Evolutionary conservation across 2,797 vertebrate species (phyloP).

Genomic region (Forpus xanthops): DNA sequence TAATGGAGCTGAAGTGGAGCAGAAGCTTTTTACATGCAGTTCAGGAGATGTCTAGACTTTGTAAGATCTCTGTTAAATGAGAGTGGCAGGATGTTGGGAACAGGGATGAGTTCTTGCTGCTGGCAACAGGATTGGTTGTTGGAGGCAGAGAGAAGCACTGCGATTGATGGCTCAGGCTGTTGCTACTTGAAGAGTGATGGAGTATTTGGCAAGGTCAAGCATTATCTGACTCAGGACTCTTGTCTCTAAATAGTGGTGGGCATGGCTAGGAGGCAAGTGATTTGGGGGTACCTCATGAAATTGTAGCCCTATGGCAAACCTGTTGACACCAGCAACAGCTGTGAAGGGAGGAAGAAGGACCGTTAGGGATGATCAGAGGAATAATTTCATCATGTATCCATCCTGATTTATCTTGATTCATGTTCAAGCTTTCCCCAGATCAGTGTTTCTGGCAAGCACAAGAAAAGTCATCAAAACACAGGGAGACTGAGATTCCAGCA

Average conservation of each 20-base stretch:
- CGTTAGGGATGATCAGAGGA: neutral
- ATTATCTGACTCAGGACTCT: neutral
- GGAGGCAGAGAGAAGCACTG: neutral
- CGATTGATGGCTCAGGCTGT: neutral
- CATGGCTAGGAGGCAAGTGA: neutral
- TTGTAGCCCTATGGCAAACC: neutral
- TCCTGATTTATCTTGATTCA: neutral
- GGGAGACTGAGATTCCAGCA: neutral
- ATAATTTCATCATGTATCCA: neutral
- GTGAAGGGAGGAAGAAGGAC: neutral
- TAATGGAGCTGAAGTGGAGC: conserved; percentile 46
- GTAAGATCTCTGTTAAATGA: conserved; percentile 48
- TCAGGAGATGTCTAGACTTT: conserved; percentile 66
- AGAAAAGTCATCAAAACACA: neutral
- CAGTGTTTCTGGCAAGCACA: neutral
- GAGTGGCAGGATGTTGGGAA: conserved; percentile 3
- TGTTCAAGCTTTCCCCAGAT: neutral
- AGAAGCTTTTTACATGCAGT: conserved; percentile 57
- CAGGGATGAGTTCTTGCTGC: conserved; percentile 29
- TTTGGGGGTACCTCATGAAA: neutral
- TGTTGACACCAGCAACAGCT: neutral
- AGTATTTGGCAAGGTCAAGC: neutral
- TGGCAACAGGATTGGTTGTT: neutral
- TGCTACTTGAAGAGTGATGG: neutral
- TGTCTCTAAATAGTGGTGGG: neutral